Conservation (phyloP, 2,888 invertebrate genomes). For the Tanytarsus gracilentus region DNA sequence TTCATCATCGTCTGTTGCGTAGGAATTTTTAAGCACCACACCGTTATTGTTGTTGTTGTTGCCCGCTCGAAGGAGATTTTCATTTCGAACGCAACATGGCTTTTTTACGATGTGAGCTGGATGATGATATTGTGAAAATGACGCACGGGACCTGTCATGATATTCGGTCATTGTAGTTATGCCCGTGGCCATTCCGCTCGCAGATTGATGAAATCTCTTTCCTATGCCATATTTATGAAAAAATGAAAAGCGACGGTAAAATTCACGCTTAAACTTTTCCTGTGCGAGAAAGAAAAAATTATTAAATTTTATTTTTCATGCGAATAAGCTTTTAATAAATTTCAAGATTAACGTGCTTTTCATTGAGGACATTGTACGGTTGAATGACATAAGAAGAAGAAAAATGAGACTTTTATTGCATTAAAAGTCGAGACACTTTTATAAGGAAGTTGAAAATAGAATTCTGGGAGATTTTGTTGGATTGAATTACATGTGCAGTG, state of each 20-base stretch:
- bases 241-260: conserved; percentile 59
- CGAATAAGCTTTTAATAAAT: too few species aligned
- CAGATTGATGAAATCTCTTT: conserved; percentile 30
- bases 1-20: conserved; percentile 6
- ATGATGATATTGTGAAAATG: conserved; percentile 12
- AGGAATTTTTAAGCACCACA: conserved; percentile 15
- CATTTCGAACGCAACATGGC: conserved; percentile 16
- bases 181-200: conserved; percentile 7
- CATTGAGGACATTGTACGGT: too few species aligned
- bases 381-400: too few species aligned
- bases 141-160: conserved; percentile 37
- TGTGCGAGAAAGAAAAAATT: too few species aligned
- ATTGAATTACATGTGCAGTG: too few species aligned
- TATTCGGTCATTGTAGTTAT: conserved; percentile 33
- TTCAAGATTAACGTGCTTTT: too few species aligned
- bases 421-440: too few species aligned
- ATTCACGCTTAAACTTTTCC: conserved; percentile 74
- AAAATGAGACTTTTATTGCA: too few species aligned
- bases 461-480: too few species aligned
- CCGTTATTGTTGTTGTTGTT: neutral
- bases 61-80: conserved; percentile 11
- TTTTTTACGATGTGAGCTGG: conserved; percentile 3
- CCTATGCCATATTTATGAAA: conserved; percentile 42
- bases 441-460: too few species aligned
- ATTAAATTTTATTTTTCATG: too few species aligned